Percentiles rank a stretch among this genome's conserved stretches.
Evolutionary conservation across 2,113 vertebrate genomes (phyloP).

Genomic region (Gymnocephalus cernua): DNA sequence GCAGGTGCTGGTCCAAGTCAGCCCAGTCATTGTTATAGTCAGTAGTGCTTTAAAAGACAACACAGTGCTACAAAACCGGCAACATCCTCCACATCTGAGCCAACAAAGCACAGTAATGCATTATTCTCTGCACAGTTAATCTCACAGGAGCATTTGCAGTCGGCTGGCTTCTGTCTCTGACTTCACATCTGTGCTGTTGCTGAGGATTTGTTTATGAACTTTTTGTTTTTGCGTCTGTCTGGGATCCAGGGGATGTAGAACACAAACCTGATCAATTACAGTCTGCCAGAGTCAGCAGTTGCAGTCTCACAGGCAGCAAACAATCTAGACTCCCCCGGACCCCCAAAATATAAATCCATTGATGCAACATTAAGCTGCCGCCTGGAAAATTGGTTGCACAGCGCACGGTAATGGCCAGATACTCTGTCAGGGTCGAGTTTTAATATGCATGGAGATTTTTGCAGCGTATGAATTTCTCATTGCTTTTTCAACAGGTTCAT

Average conservation of each 20-base stretch:
- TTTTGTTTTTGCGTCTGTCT: conserved; percentile 57
- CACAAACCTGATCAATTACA: conserved; percentile 68
- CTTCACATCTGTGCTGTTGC: conserved; percentile 5
- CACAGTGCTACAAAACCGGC: background rate
- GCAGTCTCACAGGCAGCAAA: conserved; percentile 41
- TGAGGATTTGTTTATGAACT: conserved; percentile 41
- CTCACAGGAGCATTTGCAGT: conserved; percentile 5
- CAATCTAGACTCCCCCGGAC: conserved; percentile 26
- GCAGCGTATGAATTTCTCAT: conserved; percentile 40
- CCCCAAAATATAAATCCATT: conserved; percentile 66
- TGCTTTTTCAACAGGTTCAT: conserved; percentile 11
- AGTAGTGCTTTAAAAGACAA: conserved; percentile 4
- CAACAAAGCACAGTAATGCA: conserved; percentile 24
- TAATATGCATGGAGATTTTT: conserved; percentile 68
- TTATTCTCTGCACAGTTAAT: conserved; percentile 26
- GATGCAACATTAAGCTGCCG: conserved; percentile 63
- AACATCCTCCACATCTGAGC: background rate
- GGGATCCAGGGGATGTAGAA: conserved; percentile 37
- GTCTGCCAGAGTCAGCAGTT: conserved; percentile 51
- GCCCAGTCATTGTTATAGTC: background rate
- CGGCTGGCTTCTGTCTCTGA: conserved; percentile 15
- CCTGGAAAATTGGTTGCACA: conserved; percentile 63
- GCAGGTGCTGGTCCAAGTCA: background rate
- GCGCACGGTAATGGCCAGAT: conserved; percentile 39
- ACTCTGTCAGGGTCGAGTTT: conserved; percentile 50